Base-by-base conservation (phyloP, 2,888 invertebrate genomes). In the Cataglyphis altisquamis region DNA sequence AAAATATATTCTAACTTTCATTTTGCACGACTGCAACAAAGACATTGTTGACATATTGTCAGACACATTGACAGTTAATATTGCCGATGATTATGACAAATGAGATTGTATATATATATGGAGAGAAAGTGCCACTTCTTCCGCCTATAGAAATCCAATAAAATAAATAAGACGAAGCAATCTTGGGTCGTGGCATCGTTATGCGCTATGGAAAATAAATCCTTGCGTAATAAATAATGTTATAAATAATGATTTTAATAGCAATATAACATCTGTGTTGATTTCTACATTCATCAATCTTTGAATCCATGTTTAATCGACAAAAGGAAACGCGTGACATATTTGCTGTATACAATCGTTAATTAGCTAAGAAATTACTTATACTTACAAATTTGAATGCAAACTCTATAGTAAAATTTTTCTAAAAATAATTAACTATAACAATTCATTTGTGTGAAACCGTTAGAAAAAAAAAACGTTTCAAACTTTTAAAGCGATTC, bases 101-200 rank as follows among this genome's bases (percentile, higher is more conserved):
- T 45, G 39, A 72, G 45, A 74, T 32, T 36, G n/a, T 73, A 45
- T 45, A 29, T 45, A 29, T 52, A 52, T 52, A 52, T 52, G 52
- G n/a, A 52, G 64, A 64, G 74, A 75, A 75, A 64, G 74, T 75
- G 45, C 64, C 36, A 75, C 36, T 45, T 48, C 32, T 63, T 63
- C 15, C 74, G 45, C 32, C 45, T 32, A 41, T 64, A 45, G 74
- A 74, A 74, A 57, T 74, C 45, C 32, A 74, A 64, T 74, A 74
- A 74, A 74, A 63, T 63, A 74, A 74, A 63, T 63, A 74, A 73
- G 74, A 64, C 64, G 36, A 75, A 12, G 74, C 64, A 75, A 75
- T 48, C 63, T 12, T 12, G 15, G 32, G 21, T 63, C 48, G 64
- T 36, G 21, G 36, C 64, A 75, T 75, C 74, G 15, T 63, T 73